phyloP scores from a whole-genome alignment of 2,888 invertebrate genomes.

The Erannis defoliaria region DNA sequence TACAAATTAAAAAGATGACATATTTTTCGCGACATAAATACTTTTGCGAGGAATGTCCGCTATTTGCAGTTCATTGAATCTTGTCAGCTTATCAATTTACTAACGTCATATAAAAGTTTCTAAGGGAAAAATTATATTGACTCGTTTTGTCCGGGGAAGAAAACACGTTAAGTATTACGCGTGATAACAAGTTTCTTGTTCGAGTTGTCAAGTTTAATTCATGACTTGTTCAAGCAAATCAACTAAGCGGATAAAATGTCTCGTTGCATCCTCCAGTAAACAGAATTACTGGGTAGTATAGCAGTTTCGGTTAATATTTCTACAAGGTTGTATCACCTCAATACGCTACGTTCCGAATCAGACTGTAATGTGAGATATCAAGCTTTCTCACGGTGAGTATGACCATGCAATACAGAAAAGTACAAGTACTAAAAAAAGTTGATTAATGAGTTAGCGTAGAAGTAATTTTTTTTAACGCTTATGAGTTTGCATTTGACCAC shows the following conservation, averaged over 20 bases:
- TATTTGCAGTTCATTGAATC: conserved; percentile 45
- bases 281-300: conserved; percentile 34
- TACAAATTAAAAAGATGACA: conserved; percentile 54
- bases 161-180: conserved; percentile 36
- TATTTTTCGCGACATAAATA: conserved; percentile 49
- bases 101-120: conserved; percentile 41
- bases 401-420: not conserved
- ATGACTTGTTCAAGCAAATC: conserved; percentile 40
- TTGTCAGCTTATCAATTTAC: conserved; percentile 48
- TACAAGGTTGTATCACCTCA: conserved; percentile 37
- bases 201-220: conserved; percentile 38
- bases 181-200: conserved; percentile 36
- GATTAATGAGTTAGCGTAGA: no score
- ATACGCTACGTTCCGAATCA: conserved; percentile 38
- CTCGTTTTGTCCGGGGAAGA: conserved; percentile 22
- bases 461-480: no score
- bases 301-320: conserved; percentile 29
- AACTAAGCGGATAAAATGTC: conserved; percentile 41
- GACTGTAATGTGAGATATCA: conserved; percentile 24
- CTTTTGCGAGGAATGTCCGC: conserved; percentile 42
- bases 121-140: conserved; percentile 40
- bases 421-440: no score
- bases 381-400: not conserved
- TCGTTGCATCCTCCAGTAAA: conserved; percentile 35
- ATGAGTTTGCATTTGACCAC: no score